Evolutionary conservation across 92 coral and sea anemone species (phyloP), one percentile per base, ranked within the genome.

Genomic region (Parazoanthus swiftii): DNA sequence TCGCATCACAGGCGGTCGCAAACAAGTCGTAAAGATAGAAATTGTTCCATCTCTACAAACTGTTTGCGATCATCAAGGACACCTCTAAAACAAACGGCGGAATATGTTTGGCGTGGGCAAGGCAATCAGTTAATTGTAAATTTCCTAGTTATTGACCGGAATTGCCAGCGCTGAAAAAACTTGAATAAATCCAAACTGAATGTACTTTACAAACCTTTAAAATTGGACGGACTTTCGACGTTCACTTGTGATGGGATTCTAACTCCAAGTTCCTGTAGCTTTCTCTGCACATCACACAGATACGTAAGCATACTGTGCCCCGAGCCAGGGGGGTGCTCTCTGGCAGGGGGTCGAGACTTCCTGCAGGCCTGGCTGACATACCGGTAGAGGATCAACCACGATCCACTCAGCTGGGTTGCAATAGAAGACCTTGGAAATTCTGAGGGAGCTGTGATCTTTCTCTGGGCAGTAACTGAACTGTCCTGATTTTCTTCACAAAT

Each of bases 371-470:
- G 89, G 37, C 94, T 92, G 44, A 96, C 90, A 86, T 92, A 97
- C 67, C 91, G 92, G 84, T 97, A 95, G 82, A 97, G 37, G n/a
- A 91, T 36, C 65, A 97, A 84, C 99, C 99, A 97, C 4, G 97
- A 89, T 8, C 95, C 98, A 26, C 93, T 65, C 83, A 95, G 86
- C 81, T 86, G 94, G 46, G 88, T 89, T 35, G 93, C 68, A 74
- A 91, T 39, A 73, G 91, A 89, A 39, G 92, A 85, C 26, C 83
- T 56, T 85, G 77, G 90, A 43, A 84, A 18, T 14, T 26, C 77
- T 23, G 77, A 9, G 8, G 33, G 59, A 25, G 29, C 39, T 44
- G 35, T 36, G 18, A n/a, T 33, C 87, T 11, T 25, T 25, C 43
- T 36, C 38, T 18, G 43, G 4, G 25, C 48, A 25, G 87, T 42